Evolutionary conservation across 35 echinoderm and acorn worm species (phyloP).

Genomic region (Apostichopus parvimensis): DNA sequence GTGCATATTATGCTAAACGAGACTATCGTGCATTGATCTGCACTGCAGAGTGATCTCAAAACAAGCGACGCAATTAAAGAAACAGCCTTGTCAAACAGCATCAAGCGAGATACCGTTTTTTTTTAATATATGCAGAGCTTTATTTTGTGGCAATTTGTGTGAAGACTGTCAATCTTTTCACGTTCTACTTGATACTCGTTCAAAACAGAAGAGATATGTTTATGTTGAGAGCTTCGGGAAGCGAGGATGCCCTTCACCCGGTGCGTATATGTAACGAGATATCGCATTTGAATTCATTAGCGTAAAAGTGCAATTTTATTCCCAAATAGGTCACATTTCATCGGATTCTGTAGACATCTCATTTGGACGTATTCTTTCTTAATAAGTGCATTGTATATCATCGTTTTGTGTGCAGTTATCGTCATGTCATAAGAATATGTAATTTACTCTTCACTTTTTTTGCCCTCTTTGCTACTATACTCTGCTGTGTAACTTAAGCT

Average conservation of each 20-base stretch:
- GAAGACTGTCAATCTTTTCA: background rate
- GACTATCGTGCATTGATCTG: too few species aligned
- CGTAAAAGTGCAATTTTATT: background rate
- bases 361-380: background rate
- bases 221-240: background rate
- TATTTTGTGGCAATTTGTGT: background rate
- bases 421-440: too few species aligned
- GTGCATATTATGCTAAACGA: too few species aligned
- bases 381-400: too few species aligned
- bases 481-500: too few species aligned
- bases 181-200: background rate
- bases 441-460: too few species aligned
- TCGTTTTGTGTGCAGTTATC: too few species aligned
- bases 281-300: background rate
- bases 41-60: too few species aligned
- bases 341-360: background rate
- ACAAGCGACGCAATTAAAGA: too few species aligned
- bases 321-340: background rate
- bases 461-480: too few species aligned
- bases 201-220: background rate
- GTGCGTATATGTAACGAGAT: background rate
- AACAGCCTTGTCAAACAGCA: too few species aligned
- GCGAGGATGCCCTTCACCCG: background rate
- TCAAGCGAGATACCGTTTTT: background rate
- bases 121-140: background rate